phyloP scores from a whole-genome alignment of 2,888 invertebrate genomes.

The Phyllotreta striolata region DNA sequence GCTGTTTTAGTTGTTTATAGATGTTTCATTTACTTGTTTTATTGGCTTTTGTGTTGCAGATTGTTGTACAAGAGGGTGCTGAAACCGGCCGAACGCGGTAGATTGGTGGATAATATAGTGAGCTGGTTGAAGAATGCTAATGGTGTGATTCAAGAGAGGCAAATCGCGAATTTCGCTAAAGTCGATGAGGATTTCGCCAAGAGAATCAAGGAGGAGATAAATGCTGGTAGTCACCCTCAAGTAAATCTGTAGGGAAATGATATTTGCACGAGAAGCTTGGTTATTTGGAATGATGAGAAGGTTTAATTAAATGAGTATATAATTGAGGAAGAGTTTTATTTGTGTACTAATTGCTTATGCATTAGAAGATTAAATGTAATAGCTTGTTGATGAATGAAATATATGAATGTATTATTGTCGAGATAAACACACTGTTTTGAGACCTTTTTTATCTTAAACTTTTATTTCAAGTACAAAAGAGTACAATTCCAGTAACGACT shows the following conservation, averaged over 20 bases:
- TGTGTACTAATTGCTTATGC: too few relatives aligned
- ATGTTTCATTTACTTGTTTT: conserved; percentile 43
- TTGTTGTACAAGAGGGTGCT: conserved; percentile 65
- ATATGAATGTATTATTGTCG: too few relatives aligned
- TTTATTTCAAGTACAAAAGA: too few relatives aligned
- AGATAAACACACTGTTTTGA: too few relatives aligned
- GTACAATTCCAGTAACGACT: too few relatives aligned
- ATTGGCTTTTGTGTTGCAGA: conserved; percentile 60
- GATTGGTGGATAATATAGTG: conserved; percentile 82
- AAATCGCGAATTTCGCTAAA: conserved; percentile 80
- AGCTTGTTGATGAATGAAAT: too few relatives aligned
- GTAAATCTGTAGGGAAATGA: conserved; percentile 44
- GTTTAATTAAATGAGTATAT: too few relatives aligned
- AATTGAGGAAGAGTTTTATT: too few relatives aligned
- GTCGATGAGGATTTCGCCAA: conserved; percentile 83
- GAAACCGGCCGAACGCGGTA: conserved; percentile 73
- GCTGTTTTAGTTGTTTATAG: too few relatives aligned
- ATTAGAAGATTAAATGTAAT: too few relatives aligned
- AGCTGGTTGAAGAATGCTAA: conserved; percentile 79
- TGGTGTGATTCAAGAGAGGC: conserved; percentile 85
- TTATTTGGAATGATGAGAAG: too few relatives aligned
- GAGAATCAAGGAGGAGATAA: conserved; percentile 67
- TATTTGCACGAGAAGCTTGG: not conserved
- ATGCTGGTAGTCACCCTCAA: conserved; percentile 40
- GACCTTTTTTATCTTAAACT: too few relatives aligned